Base-by-base conservation (phyloP, 2,888 invertebrate species). In the Rhimphoctona megacephalus region DNA sequence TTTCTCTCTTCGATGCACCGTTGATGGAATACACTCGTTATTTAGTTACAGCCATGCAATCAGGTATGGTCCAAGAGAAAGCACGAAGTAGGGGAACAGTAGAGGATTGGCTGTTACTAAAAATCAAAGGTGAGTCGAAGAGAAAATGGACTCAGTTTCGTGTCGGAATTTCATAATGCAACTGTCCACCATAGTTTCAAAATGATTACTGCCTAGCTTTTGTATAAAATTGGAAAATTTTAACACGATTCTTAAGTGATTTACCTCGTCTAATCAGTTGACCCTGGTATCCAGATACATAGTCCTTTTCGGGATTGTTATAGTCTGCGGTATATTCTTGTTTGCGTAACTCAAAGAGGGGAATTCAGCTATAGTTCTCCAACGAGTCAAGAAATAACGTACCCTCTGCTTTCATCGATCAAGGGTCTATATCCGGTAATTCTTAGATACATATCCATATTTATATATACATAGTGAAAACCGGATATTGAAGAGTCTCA, bases 401-500 rank as follows among this genome's bases (percentile, higher is more conserved):
- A 14, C 14, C 30, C 30, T 70, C 49, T 70, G 64, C 61, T 70
- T 76, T 46, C 74, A 85, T 85, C 84, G 80, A 81, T 81, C 80
- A 70, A 64, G 39, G 70, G 43, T 66, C 77, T 77, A 66, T 85
- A 81, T 78, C 81, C 73, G 78, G 66, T 36, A n/a, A 64, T 67
- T 33, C 22, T 19, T 77, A 17, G n/a, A 43, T 43, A 11, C 11
- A 43, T 43, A 57, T 69, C 19, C 19, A 43, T 61, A 74, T 78
- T 43, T 49, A 61, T 46, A 72, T 61, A 64, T 76, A 33, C 64
- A 78, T 69, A 46, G 46, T 61, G 49, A 25, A 85, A 78, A 82
- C 61, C 81, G 85, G 85, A 85, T 85, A 85, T 85, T 67, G 81
- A 81, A 85, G 76, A 76, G 57, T 11, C 25, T 57, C 25, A 11